These are phyloP conservation scores for Wiebesia pumilae DNA, from an alignment of 1,140 invertebrate genomes.

Conservation along the genomic window DNA sequence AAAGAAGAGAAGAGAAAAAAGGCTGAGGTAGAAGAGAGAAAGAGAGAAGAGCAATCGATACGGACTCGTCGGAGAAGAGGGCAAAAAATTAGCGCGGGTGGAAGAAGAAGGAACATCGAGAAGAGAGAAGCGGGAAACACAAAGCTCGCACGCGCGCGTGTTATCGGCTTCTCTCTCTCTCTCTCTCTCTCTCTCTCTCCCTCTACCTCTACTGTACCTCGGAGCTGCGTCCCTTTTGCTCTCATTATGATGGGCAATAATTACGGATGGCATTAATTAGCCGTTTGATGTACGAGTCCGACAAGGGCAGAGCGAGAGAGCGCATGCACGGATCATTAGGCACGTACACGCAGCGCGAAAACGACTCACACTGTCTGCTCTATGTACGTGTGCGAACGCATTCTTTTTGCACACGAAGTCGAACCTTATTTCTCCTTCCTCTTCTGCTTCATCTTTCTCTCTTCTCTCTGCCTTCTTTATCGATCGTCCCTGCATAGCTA, in stretches of 20 bases:
- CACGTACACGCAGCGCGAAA: constrained; percentile 49
- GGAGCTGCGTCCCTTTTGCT: constrained; percentile 38
- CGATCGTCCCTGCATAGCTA: constrained; percentile 35
- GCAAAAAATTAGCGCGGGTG: constrained; percentile 39
- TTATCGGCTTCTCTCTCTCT: constrained; percentile 37
- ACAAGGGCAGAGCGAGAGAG: constrained; percentile 35
- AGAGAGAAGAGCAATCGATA: constrained; percentile 36
- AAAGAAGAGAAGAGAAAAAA: constrained; percentile 16
- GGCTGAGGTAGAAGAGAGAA: constrained; percentile 14
- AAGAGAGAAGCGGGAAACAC: constrained; percentile 33
- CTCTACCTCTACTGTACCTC: neutral
- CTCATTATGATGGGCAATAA: constrained; percentile 55
- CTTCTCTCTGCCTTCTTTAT: constrained; percentile 40
- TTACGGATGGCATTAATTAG: constrained; percentile 57
- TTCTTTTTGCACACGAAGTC: constrained; percentile 17
- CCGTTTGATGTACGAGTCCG: constrained; percentile 55
- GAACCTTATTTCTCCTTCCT: constrained; percentile 20
- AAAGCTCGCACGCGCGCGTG: constrained; percentile 24
- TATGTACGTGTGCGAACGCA: constrained; percentile 28
- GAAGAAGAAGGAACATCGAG: constrained; percentile 18
- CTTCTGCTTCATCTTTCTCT: constrained; percentile 18
- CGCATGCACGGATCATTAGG: constrained; percentile 51
- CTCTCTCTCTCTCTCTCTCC: constrained; percentile 1
- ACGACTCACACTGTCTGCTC: neutral
- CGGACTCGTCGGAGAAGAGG: constrained; percentile 21